phyloP scores from a whole-genome alignment of 2,797 vertebrate species.

The Esox masquinongy region DNA sequence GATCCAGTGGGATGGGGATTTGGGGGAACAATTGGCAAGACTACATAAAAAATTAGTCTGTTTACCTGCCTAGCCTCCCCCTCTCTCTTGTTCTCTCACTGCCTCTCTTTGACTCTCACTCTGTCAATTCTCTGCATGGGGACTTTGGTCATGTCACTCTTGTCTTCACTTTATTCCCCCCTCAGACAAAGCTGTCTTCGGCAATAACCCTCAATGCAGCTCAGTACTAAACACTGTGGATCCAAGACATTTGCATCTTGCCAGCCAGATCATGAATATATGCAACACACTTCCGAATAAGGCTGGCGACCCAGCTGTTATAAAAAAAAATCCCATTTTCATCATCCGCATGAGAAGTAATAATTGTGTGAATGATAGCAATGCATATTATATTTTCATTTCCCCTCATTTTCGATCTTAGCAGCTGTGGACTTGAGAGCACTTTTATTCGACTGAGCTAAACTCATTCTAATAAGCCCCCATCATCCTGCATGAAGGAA shows the following conservation, averaged over 20 bases:
- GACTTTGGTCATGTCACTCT: constrained; percentile 49
- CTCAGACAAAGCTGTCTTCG: constrained; percentile 53
- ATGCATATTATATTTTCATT: constrained; percentile 72
- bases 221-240: constrained; percentile 50
- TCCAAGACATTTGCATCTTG: constrained; percentile 61
- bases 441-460: constrained; percentile 59
- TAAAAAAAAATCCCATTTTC: constrained; percentile 68
- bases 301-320: constrained; percentile 73
- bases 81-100: constrained; percentile 3
- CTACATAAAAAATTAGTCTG: constrained; percentile 68
- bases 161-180: constrained; percentile 51
- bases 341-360: constrained; percentile 63
- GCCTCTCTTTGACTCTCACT: constrained; percentile 39
- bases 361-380: constrained; percentile 72
- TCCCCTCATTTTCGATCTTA: constrained; percentile 39
- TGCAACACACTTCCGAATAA: constrained; percentile 51
- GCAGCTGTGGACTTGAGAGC: constrained; percentile 56
- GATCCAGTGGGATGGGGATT: constrained; percentile 28
- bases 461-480: constrained; percentile 56
- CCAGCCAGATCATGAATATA: constrained; percentile 69
- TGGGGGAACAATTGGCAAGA: constrained; percentile 62
- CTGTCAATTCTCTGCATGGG: constrained; percentile 63
- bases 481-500: constrained; percentile 42
- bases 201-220: constrained; percentile 60
- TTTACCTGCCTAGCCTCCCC: constrained; percentile 55